Evolutionary conservation across 2,888 invertebrate species (phyloP).

Genomic region (Sisyra nigra): DNA sequence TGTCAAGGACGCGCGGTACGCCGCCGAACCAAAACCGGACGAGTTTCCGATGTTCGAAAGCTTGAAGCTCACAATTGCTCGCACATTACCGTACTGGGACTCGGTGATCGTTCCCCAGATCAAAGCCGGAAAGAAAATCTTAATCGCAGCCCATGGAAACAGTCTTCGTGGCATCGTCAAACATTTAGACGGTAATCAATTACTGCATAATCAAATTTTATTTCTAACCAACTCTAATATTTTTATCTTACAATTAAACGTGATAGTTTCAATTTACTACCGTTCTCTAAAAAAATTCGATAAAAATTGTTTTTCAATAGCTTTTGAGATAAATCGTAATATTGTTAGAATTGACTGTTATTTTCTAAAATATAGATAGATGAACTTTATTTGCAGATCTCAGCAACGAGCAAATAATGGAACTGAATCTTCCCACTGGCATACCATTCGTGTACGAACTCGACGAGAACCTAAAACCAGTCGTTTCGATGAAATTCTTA

Average conservation of each 20-base stretch:
- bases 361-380: too few relatives aligned
- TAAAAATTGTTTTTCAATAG: too few relatives aligned
- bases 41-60: slow-evolving; percentile 79
- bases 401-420: slow-evolving; percentile 55
- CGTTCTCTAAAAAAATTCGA: too few relatives aligned
- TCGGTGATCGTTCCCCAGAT: slow-evolving; percentile 71
- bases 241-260: too few relatives aligned
- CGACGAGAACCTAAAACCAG: slow-evolving; percentile 49
- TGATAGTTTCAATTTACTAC: too few relatives aligned
- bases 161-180: slow-evolving; percentile 78
- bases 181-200: slow-evolving; percentile 50
- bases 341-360: too few relatives aligned
- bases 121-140: slow-evolving; percentile 63
- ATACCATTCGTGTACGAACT: slow-evolving; percentile 68
- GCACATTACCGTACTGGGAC: slow-evolving; percentile 83
- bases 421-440: slow-evolving; percentile 61
- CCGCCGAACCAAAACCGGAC: slow-evolving; percentile 48
- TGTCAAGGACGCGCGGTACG: slow-evolving; percentile 57
- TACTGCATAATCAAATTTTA: not conserved
- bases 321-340: too few relatives aligned
- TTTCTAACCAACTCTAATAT: too few relatives aligned
- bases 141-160: slow-evolving; percentile 82
- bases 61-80: slow-evolving; percentile 65
- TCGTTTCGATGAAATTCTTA: slow-evolving; percentile 54
- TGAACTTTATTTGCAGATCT: slow-evolving; percentile 34